These are phyloP conservation scores for Abscondita cerata DNA, from an alignment of 2,888 invertebrate species.

Conservation along the genomic window DNA sequence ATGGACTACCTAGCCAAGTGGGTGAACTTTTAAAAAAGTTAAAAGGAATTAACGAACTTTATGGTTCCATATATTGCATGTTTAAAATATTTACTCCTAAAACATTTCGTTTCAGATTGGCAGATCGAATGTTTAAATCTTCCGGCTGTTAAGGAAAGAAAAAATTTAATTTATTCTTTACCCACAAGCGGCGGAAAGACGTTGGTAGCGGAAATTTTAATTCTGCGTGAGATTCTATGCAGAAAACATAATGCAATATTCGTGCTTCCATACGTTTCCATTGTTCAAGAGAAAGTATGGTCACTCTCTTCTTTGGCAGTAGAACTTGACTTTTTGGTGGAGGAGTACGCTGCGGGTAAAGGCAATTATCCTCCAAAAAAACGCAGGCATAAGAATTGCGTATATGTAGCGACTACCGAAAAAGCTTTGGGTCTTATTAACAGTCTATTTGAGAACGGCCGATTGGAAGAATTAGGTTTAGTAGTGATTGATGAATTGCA, in stretches of 20 bases:
- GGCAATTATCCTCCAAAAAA: constrained; percentile 83
- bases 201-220: constrained; percentile 93
- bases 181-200: constrained; percentile 99
- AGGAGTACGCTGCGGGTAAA: constrained; percentile 94
- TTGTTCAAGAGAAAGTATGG: constrained; percentile 96
- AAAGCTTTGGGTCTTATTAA: constrained; percentile 88
- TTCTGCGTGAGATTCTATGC: constrained; percentile 84
- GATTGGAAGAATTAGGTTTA: constrained; percentile 80
- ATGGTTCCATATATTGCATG: constrained; percentile 64
- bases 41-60: constrained; percentile 81
- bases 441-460: constrained; percentile 79
- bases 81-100: constrained; percentile 10
- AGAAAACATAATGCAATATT: constrained; percentile 84
- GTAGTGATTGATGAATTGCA: constrained; percentile 91
- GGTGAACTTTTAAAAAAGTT: constrained; percentile 74
- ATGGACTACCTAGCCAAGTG: constrained; percentile 78
- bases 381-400: constrained; percentile 73
- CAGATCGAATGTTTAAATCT: constrained; percentile 89
- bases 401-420: constrained; percentile 95
- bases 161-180: constrained; percentile 89
- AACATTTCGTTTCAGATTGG: constrained; percentile 74
- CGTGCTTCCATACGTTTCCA: constrained; percentile 92
- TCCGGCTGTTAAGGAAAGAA: constrained; percentile 72
- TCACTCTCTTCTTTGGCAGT: constrained; percentile 86
- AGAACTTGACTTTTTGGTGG: constrained; percentile 85